Evolutionary conservation across 2,797 vertebrate genomes (phyloP), one percentile per base, ranked within the genome.

Genomic region (Tangara arthus): DNA sequence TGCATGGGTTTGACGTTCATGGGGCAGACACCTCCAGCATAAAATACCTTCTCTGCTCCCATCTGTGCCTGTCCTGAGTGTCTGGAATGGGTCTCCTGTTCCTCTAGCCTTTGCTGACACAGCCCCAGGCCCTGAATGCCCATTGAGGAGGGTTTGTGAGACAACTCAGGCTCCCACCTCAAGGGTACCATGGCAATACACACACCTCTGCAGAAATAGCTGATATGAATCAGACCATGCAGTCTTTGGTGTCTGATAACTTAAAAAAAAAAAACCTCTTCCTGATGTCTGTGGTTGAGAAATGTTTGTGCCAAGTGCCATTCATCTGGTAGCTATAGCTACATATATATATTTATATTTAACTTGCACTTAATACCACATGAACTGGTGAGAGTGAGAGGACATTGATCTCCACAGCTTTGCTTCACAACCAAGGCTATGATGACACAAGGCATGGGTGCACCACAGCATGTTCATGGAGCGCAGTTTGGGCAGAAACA

Each of bases 241-340:
- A 44, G 44, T 14, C 30, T 91, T 46, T 41, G 50, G 17, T 80
- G 15, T 11, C 53, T 50, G 27, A 66, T 59, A 89, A 84, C 47
- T 52, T 46, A n/a, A 6, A 59, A 50, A 14, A 77, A 68, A 11
- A 50, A 39, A 20, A 28, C 16, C 19, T 65, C 63, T 93, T 94
- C 87, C 86, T 79, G 63, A 52, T 69, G 4, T 91, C 76, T 94
- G 78, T 59, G 65, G 82, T 79, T 87, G 59, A 90, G 61, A 96
- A 95, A 65, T n/a, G 16, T 71, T 95, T 79, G 41, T 85, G 46
- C 44, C 37, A 77, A 93, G 60, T 91, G 63, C 26, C 35, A 47
- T 84, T 94, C 78, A 69, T n/a, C 77, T 79, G 57, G 91, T 88
- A 93, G 91, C 91, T 95, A 94, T 81, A 94, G 94, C 77, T 90